Conservation (phyloP, 2,113 vertebrate genomes). For the Epinephelus fuscoguttatus region DNA sequence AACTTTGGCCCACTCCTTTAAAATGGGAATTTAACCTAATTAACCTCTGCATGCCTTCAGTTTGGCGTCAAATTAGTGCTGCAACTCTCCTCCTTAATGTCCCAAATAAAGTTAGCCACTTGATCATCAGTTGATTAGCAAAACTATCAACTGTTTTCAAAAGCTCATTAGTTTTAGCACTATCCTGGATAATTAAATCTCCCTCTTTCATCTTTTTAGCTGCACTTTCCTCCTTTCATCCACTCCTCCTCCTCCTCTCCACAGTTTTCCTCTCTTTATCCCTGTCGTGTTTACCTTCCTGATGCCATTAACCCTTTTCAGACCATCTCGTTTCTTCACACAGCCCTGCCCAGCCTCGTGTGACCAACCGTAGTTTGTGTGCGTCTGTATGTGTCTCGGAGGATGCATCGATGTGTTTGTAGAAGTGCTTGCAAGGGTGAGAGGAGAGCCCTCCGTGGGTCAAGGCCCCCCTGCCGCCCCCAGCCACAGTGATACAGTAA, state of each 20-base stretch:
- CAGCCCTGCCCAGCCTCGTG: conserved; percentile 76
- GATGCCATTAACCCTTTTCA: conserved; percentile 78
- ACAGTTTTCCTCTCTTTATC: conserved; percentile 67
- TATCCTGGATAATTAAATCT: conserved; percentile 75
- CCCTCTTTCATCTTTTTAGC: conserved; percentile 70
- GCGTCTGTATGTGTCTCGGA: conserved; percentile 48
- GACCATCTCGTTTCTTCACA: conserved; percentile 66
- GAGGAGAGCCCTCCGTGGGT: conserved; percentile 80
- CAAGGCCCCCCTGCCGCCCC: conserved; percentile 69
- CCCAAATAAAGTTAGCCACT: conserved; percentile 79
- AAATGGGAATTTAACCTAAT: conserved; percentile 59
- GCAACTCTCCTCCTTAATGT: conserved; percentile 52
- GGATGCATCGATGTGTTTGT: conserved; percentile 73
- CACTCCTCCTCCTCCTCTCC: conserved; percentile 53
- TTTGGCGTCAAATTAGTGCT: conserved; percentile 70
- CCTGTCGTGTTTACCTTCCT: conserved; percentile 73
- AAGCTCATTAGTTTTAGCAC: conserved; percentile 76
- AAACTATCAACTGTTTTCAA: conserved; percentile 76
- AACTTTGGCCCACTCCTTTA: conserved; percentile 34
- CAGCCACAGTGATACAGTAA: conserved; percentile 80
- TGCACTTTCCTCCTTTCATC: conserved; percentile 63
- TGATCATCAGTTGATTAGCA: conserved; percentile 80
- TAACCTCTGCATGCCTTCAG: conserved; percentile 61
- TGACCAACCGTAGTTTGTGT: conserved; percentile 62
- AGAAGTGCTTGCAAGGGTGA: conserved; percentile 83